phyloP scores from a whole-genome alignment of 2,888 invertebrate genomes.

The Nomada ferruginata region DNA sequence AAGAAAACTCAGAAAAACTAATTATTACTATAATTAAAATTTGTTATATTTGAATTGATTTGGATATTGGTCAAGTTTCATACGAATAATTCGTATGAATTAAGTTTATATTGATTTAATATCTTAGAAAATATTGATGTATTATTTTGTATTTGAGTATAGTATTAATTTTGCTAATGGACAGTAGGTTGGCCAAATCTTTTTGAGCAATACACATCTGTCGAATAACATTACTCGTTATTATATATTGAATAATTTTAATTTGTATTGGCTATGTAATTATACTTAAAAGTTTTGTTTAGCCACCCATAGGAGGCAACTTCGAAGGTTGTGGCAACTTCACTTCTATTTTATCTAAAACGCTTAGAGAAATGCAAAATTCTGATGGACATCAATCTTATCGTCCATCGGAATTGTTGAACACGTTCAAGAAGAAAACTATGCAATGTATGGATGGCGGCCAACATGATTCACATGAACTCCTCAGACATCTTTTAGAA shows the following conservation, averaged over 20 bases:
- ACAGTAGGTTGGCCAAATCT: no score
- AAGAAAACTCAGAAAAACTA: no score
- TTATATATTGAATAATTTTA: not conserved
- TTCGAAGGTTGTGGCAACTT: conserved; percentile 89
- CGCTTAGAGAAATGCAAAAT: conserved; percentile 89
- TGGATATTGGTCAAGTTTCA: no score
- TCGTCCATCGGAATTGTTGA: conserved; percentile 88
- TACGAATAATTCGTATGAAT: no score
- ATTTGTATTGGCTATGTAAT: not conserved
- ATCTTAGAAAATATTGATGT: no score
- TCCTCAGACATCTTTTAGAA: conserved; percentile 95
- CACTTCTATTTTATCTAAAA: conserved; percentile 89
- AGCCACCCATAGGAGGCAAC: conserved; percentile 88
- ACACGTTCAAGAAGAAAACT: conserved; percentile 88
- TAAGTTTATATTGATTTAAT: no score
- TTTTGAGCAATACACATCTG: not conserved
- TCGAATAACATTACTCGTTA: not conserved
- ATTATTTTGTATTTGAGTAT: no score
- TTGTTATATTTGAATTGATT: no score
- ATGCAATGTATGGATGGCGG: conserved; percentile 96
- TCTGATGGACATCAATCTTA: conserved; percentile 87
- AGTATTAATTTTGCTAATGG: no score
- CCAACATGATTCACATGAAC: conserved; percentile 98
- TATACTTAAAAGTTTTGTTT: conserved; percentile 13
- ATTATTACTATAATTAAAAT: no score